Evolutionary conservation across 2,113 vertebrate species (phyloP).

Genomic region (Crotophaga sulcirostris): DNA sequence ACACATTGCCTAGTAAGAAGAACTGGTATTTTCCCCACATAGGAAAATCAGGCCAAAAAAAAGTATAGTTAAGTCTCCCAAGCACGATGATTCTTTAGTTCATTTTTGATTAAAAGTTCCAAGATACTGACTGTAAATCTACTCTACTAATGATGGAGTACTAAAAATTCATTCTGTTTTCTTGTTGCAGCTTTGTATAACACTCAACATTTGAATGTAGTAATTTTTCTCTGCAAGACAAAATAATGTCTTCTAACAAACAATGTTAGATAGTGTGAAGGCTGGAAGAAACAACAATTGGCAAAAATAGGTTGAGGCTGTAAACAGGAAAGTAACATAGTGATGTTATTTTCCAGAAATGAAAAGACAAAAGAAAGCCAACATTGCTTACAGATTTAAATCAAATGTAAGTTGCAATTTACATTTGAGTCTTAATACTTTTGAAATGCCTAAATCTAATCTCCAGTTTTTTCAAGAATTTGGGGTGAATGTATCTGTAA

Average conservation of each 20-base stretch:
- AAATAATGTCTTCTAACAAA: not conserved
- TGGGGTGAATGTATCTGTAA: not conserved
- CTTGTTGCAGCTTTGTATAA: not conserved
- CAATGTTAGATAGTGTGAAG: not conserved
- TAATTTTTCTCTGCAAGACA: not conserved
- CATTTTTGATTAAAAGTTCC: not conserved
- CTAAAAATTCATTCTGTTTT: not conserved
- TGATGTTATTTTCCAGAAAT: not conserved
- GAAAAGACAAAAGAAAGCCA: not conserved
- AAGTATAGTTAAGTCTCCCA: not conserved
- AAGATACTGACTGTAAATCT: not conserved
- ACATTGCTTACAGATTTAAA: not conserved
- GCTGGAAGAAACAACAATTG: not conserved
- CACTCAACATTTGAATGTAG: not conserved
- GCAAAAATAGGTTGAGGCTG: not conserved
- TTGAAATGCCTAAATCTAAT: not conserved
- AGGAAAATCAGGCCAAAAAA: not conserved
- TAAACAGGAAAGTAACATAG: not conserved
- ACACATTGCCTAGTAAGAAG: not conserved
- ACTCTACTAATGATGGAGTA: accelerated
- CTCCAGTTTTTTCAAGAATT: not conserved
- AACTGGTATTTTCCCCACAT: not conserved
- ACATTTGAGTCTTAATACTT: not conserved
- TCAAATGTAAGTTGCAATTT: not conserved
- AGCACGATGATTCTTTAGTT: not conserved